Evolutionary conservation across 2,888 invertebrate species (phyloP), one percentile per base, ranked within the genome.

Genomic region (Brachylomia viminalis): DNA sequence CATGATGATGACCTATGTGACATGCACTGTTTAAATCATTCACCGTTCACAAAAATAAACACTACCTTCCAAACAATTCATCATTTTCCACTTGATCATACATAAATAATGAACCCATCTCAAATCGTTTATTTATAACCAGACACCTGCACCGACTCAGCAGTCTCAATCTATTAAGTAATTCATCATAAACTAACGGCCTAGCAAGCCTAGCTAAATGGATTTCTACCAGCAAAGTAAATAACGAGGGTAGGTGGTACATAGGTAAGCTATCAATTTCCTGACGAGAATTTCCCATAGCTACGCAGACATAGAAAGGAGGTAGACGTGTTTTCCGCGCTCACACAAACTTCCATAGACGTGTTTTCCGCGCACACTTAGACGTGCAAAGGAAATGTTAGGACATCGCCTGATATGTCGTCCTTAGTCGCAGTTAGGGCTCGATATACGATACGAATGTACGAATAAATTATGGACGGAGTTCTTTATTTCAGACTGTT

Each of bases 251-350:
- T 86, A 90, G 88, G 38, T 45, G 88, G 38, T 45, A 70, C 4
- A 64, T 70, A 90, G 89, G 89, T 86, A 84, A 84, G 87, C 90
- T 90, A 91, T 92, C 88, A 90, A 91, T 92, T 89, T 90, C 87
- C 90, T 83, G 86, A 83, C 85, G 79, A 65, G 74, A 80, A 77
- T 80, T 81, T 82, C 75, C 79, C 82, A 77, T 72, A 87, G 78
- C 87, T 78, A 79, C 64, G n/a, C 84, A 85, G 74, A 72, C 69
- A 77, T 64, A 52, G 73, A 47, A 78, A 54, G n/a, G 66, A 20
- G 11, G 38, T 42, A 20, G 52, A 72, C 59, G 38, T 23, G 66
- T 42, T 52, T 62, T 15, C 23, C 61, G 38, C 67, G 23, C 69
- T 73, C 71, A 83, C 67, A 77, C 15, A 69, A 5, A 15, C 1